Conservation (phyloP, 1,140 invertebrate species). For the Leptestheria dahalacensis region DNA sequence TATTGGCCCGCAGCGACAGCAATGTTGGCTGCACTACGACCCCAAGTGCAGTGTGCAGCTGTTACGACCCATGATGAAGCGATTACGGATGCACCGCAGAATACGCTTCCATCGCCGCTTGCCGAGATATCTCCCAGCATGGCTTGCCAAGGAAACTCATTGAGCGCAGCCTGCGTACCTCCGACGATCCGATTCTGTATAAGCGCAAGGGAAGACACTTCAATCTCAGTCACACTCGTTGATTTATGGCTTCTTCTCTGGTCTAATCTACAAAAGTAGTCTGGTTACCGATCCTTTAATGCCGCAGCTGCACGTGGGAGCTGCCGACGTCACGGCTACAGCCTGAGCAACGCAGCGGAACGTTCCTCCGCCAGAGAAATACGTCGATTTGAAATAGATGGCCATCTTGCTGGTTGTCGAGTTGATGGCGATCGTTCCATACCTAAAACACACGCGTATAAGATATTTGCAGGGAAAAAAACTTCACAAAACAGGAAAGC, state of each 20-base stretch:
- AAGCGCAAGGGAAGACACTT: background rate
- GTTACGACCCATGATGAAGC: conserved; percentile 30
- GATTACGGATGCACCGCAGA: conserved; percentile 33
- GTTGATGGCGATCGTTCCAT: conserved; percentile 26
- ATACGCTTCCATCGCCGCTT: conserved; percentile 17
- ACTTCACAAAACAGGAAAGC: no score
- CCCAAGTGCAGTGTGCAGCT: conserved; percentile 29
- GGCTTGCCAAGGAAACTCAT: conserved; percentile 16
- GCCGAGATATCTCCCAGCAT: conserved; percentile 4
- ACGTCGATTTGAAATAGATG: conserved; percentile 29
- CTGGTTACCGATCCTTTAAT: conserved; percentile 12
- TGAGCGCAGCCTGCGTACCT: conserved; percentile 4
- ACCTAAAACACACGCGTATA: conserved; percentile 36
- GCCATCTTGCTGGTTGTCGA: conserved; percentile 30
- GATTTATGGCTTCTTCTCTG: background rate
- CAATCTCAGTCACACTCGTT: background rate
- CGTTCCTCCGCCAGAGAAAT: conserved; percentile 28
- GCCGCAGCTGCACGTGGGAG: conserved; percentile 10
- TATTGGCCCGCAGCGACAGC: conserved; percentile 9
- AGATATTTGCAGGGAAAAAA: background rate
- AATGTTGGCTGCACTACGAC: conserved; percentile 11
- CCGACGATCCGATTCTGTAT: conserved; percentile 14
- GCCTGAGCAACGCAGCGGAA: conserved; percentile 34
- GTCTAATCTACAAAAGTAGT: background rate
- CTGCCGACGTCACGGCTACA: conserved; percentile 13